These are phyloP conservation scores for Drosophila colorata DNA, from an alignment of 2,888 invertebrate genomes.

Conservation along the genomic window DNA sequence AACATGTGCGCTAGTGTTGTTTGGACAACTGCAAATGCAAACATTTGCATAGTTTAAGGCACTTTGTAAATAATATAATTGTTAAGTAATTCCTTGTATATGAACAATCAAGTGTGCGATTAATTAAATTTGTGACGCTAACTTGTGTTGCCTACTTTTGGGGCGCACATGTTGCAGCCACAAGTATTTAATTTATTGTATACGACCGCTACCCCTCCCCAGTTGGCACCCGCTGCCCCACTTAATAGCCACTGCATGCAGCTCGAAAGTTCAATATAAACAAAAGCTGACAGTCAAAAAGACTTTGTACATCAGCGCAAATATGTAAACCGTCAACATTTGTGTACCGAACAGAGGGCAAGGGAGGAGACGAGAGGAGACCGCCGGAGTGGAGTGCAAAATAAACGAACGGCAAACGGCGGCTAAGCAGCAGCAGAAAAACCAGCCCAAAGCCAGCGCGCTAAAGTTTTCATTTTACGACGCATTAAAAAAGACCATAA, in stretches of 20 bases:
- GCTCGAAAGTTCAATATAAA: conserved; percentile 2
- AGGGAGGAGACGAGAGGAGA: neutral
- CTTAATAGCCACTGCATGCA: conserved; percentile 23
- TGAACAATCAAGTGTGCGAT: neutral
- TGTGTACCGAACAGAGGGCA: conserved; percentile 19
- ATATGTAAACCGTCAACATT: conserved; percentile 42
- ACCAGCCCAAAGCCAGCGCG: conserved; percentile 32
- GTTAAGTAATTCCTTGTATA: neutral
- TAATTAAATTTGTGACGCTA: neutral
- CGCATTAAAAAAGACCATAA: conserved; percentile 69
- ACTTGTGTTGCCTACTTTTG: neutral
- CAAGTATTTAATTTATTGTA: conserved; percentile 5
- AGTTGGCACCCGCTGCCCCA: neutral
- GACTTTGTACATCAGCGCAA: conserved; percentile 40
- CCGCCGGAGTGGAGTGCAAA: neutral
- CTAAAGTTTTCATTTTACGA: conserved; percentile 69
- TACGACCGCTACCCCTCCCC: neutral
- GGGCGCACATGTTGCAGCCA: conserved; percentile 3
- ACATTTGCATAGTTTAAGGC: no score
- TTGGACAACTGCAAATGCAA: no score
- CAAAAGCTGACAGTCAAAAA: conserved; percentile 15
- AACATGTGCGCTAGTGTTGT: neutral
- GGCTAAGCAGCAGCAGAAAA: conserved; percentile 21
- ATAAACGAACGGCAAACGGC: conserved; percentile 15
- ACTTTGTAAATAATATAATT: conserved; percentile 4